phyloP scores from a whole-genome alignment of 2,888 invertebrate genomes.

The Cryptocheilus praepositus region DNA sequence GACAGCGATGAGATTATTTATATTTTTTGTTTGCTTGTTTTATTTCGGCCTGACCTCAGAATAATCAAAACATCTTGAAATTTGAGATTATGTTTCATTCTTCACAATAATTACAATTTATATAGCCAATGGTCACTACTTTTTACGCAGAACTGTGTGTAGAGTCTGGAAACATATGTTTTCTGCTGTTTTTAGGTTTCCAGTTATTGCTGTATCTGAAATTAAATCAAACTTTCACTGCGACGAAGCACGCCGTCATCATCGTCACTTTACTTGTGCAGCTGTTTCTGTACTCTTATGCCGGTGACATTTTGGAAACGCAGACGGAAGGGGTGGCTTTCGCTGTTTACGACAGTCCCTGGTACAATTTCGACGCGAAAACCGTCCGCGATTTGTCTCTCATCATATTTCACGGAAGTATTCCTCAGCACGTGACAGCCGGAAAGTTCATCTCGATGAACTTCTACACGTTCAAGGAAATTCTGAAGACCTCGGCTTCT shows the following conservation, averaged over 20 bases:
- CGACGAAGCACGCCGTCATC: constrained; percentile 50
- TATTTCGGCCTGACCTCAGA: too few species aligned
- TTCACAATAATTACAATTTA: too few species aligned
- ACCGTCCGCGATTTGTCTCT: constrained; percentile 46
- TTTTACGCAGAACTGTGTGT: too few species aligned
- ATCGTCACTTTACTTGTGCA: constrained; percentile 56
- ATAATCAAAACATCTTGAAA: too few species aligned
- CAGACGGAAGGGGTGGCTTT: constrained; percentile 44
- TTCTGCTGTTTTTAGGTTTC: constrained; percentile 41
- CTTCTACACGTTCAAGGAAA: constrained; percentile 60
- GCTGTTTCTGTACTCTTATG: constrained; percentile 60
- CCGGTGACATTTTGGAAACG: constrained; percentile 56
- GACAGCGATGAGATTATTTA: too few species aligned
- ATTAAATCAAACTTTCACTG: constrained; percentile 44
- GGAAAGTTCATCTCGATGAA: constrained; percentile 63
- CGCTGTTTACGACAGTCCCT: constrained; percentile 51
- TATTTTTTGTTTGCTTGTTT: too few species aligned
- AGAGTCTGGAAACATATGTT: too few species aligned
- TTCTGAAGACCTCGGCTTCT: constrained; percentile 57
- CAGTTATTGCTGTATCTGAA: constrained; percentile 53
- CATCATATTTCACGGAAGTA: constrained; percentile 50
- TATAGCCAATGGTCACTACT: too few species aligned
- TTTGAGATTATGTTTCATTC: too few species aligned
- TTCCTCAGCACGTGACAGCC: constrained; percentile 55
- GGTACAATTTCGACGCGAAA: constrained; percentile 50